phyloP scores from a whole-genome alignment of 2,113 vertebrate species.

The Anoplopoma fimbria region DNA sequence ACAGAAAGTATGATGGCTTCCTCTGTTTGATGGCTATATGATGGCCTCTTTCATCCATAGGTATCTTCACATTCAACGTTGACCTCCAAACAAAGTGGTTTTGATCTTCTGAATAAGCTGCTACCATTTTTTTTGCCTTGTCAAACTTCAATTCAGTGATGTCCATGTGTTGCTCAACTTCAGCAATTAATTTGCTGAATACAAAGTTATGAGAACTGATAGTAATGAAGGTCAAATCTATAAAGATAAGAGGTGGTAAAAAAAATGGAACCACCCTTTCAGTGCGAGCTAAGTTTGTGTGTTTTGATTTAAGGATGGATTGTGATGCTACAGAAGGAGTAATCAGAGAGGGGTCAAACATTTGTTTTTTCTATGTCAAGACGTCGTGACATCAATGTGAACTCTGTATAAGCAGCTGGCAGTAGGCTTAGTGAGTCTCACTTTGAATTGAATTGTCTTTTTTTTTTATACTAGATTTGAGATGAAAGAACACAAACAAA shows the following conservation, averaged over 20 bases:
- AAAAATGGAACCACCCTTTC: not conserved
- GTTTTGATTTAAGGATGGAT: not conserved
- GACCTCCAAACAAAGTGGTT: not conserved
- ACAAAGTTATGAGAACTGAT: not conserved
- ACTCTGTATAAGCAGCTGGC: not conserved
- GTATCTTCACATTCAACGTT: not conserved
- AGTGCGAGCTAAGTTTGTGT: not conserved
- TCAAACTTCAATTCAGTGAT: not conserved
- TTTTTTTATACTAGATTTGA: not conserved
- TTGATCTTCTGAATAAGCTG: not conserved
- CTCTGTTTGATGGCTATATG: not conserved
- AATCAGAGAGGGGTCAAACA: not conserved
- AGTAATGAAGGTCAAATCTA: not conserved
- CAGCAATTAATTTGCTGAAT: not conserved
- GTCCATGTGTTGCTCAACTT: not conserved
- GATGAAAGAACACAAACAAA: not conserved
- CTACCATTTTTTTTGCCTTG: not conserved
- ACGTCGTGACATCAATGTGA: not conserved
- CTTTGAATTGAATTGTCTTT: not conserved
- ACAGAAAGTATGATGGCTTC: too few relatives aligned
- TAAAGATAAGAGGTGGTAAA: not conserved
- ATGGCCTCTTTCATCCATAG: not conserved
- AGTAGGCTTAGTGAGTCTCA: not conserved
- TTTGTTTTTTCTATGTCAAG: not conserved
- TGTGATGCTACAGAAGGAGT: not conserved